phyloP scores from a whole-genome alignment of 2,888 invertebrate genomes.

The Meiosimyza platycephala region DNA sequence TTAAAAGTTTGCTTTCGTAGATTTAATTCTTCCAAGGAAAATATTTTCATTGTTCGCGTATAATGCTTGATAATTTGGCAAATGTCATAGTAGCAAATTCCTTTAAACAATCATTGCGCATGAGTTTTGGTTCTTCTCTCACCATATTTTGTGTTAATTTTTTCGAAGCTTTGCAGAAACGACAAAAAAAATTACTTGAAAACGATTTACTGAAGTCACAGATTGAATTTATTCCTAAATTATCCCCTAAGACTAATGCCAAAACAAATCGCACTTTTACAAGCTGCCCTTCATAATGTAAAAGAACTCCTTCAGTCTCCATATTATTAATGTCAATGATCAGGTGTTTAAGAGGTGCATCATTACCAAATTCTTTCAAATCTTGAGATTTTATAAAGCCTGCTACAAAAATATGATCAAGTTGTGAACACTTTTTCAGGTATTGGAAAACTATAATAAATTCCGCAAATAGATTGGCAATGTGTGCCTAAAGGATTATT shows the following conservation, averaged over 20 bases:
- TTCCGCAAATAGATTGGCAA: too few relatives aligned
- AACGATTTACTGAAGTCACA: slow-evolving; percentile 45
- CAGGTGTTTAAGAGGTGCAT: slow-evolving; percentile 46
- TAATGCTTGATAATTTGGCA: slow-evolving; percentile 47
- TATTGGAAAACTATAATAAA: too few relatives aligned
- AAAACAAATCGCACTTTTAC: slow-evolving; percentile 38
- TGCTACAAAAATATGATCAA: slow-evolving; percentile 47
- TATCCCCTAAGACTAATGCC: slow-evolving; percentile 42
- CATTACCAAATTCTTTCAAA: slow-evolving; percentile 48
- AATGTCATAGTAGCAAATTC: too few relatives aligned
- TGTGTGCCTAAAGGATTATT: too few relatives aligned
- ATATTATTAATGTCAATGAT: slow-evolving; percentile 48
- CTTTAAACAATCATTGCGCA: slow-evolving; percentile 50
- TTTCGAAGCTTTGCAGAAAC: slow-evolving; percentile 48
- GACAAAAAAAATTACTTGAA: slow-evolving; percentile 48
- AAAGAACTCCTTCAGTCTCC: slow-evolving; percentile 45
- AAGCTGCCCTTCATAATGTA: slow-evolving; percentile 31
- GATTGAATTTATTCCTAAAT: slow-evolving; percentile 31
- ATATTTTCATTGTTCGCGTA: slow-evolving; percentile 42
- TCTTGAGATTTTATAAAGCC: slow-evolving; percentile 48
- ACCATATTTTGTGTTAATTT: slow-evolving; percentile 39
- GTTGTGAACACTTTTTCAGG: not conserved
- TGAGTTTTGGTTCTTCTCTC: slow-evolving; percentile 38
- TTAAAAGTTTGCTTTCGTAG: slow-evolving; percentile 47
- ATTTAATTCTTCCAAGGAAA: slow-evolving; percentile 47